Evolutionary conservation across 2,113 vertebrate genomes (phyloP), one percentile per base, ranked within the genome.

Genomic region (Petrocephalus zakoni): DNA sequence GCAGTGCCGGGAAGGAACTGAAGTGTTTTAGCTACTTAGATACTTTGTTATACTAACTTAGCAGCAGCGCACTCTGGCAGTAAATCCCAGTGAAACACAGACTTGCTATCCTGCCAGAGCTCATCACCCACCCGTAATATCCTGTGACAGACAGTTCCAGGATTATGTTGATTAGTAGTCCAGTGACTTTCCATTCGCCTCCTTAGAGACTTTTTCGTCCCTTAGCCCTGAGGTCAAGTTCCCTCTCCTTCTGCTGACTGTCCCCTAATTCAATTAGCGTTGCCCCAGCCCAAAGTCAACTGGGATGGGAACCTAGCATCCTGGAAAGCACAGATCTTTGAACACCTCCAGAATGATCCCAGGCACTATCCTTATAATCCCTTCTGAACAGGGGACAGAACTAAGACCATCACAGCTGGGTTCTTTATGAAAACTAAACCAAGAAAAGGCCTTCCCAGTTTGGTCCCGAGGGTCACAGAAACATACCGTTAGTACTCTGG

Each of bases 141-240:
- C 13, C 34, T 78, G 34, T 78, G 72, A 78, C 72, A 78, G 72
- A 42, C 72, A 78, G 72, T 19, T 78, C 72, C 72, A 78, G 19
- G 72, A 78, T 78, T 78, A 78, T 78, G 72, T 78, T 78, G 72
- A 78, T 78, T 78, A 78, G 72, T 42, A 78, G 15, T 78, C 72
- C 72, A 78, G 72, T 37, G 72, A 78, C 29, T 78, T 78, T 78
- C 72, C 72, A 78, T 42, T 29, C 42, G 72, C 72, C 72, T 78
- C 72, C 42, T 78, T 29, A 78, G 72, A 78, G 72, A 78, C 34
- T 42, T 5, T 75, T 42, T 15, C 34, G 37, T 78, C 72, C 72
- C 17, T 78, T 13, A 78, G 29, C 29, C 34, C 17, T 19, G 2
- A 78, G 34, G 29, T 29, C 9, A 34, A 78, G 72, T 42, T 78